A percentile compares a stretch with the other conserved stretches of the same genome.
Conservation (phyloP, 2,888 invertebrate genomes). For the Meghimatium bilineatum region DNA sequence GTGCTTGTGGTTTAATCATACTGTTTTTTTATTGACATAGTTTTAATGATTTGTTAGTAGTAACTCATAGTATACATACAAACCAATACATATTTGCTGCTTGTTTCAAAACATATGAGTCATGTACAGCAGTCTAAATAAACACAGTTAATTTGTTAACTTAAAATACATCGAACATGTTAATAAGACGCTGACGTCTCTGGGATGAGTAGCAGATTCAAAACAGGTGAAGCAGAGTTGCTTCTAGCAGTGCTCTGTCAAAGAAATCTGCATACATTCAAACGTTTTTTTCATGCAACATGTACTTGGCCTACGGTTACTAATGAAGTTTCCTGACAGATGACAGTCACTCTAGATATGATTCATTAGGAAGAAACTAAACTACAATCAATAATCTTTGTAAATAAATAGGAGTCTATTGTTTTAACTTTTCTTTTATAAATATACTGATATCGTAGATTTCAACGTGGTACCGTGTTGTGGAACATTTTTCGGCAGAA, state of each 20-base stretch:
- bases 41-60: constrained; percentile 48
- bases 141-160: too few relatives aligned
- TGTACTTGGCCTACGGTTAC: too few relatives aligned
- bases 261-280: too few relatives aligned
- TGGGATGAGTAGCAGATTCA: constrained; percentile 61
- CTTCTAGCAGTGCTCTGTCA: too few relatives aligned
- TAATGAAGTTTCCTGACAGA: too few relatives aligned
- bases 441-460: constrained; percentile 70
- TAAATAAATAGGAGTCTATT: too few relatives aligned
- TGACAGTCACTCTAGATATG: too few relatives aligned
- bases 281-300: too few relatives aligned
- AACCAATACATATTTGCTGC: constrained; percentile 33
- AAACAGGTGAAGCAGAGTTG: constrained; percentile 74
- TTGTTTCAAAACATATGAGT: constrained; percentile 54
- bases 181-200: constrained; percentile 52
- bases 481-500: constrained; percentile 74
- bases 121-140: constrained; percentile 35
- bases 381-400: too few relatives aligned
- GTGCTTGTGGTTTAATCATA: constrained; percentile 65
- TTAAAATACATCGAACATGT: too few relatives aligned
- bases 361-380: too few relatives aligned
- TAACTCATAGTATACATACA: constrained; percentile 51
- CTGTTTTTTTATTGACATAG: too few relatives aligned
- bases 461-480: constrained; percentile 70
- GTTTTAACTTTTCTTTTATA: constrained; percentile 68